phyloP scores from a whole-genome alignment of 2,888 invertebrate species.

The Parnassius glacialis region DNA sequence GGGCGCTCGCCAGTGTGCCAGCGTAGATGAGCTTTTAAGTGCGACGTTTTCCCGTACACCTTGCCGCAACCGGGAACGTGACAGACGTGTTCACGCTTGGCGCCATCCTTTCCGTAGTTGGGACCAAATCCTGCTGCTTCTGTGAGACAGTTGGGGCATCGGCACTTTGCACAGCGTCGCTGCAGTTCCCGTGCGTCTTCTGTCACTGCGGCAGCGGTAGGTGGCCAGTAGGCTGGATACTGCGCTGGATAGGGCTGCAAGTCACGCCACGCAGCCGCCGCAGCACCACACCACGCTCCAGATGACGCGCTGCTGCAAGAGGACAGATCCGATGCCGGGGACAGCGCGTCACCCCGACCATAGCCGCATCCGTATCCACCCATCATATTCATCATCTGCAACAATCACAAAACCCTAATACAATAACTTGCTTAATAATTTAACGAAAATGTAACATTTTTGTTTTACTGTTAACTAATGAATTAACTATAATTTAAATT shows the following conservation, averaged over 20 bases:
- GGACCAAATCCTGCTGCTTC: constrained; percentile 89
- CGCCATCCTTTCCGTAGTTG: constrained; percentile 86
- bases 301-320: constrained; percentile 73
- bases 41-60: constrained; percentile 96
- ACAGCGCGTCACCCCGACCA: constrained; percentile 76
- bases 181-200: constrained; percentile 81
- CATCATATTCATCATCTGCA: constrained; percentile 76
- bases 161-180: constrained; percentile 87
- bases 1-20: constrained; percentile 97
- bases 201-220: constrained; percentile 61
- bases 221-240: constrained; percentile 74
- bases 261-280: constrained; percentile 62
- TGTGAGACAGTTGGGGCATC: constrained; percentile 90
- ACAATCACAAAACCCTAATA: constrained; percentile 28
- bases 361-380: constrained; percentile 67
- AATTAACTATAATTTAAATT: too few relatives aligned
- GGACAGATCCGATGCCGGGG: constrained; percentile 68
- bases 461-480: too few relatives aligned
- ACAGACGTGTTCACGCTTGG: constrained; percentile 91
- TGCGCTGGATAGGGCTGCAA: constrained; percentile 63
- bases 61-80: constrained; percentile 93
- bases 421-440: background rate
- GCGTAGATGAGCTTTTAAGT: constrained; percentile 94
- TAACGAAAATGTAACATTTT: too few relatives aligned
- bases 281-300: constrained; percentile 59